phyloP scores from a whole-genome alignment of 2,113 vertebrate species.

The Dicrurus megarhynchus region DNA sequence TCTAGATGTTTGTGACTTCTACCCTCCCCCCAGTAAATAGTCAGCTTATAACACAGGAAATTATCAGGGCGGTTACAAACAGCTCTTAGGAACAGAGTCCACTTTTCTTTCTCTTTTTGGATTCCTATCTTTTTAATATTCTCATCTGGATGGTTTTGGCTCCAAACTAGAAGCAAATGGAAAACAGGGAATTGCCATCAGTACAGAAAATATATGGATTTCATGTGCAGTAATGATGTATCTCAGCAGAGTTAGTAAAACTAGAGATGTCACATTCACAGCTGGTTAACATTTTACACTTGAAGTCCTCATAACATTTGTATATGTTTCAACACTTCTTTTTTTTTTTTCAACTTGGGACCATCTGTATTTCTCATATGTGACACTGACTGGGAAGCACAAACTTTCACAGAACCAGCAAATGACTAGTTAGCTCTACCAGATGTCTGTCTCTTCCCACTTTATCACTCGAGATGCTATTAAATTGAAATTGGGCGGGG shows the following conservation, averaged over 20 bases:
- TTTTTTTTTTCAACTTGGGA: neutral
- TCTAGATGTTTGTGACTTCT: slow-evolving; percentile 26
- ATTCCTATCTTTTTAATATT: neutral
- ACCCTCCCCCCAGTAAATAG: slow-evolving; percentile 20
- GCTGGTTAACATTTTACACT: slow-evolving; percentile 53
- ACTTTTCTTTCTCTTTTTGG: neutral
- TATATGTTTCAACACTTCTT: slow-evolving; percentile 49
- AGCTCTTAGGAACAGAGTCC: neutral
- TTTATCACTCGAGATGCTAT: slow-evolving; percentile 15
- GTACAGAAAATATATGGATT: neutral
- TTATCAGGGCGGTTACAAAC: slow-evolving; percentile 43
- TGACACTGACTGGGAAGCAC: slow-evolving; percentile 49
- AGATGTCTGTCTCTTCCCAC: slow-evolving; percentile 47
- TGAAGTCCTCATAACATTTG: slow-evolving; percentile 32
- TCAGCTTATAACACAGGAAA: slow-evolving; percentile 63
- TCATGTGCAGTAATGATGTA: neutral
- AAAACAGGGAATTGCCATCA: neutral
- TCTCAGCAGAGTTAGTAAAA: slow-evolving; percentile 43
- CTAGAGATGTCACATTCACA: slow-evolving; percentile 54
- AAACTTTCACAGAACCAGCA: slow-evolving; percentile 47
- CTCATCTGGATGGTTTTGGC: neutral
- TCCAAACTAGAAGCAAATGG: neutral
- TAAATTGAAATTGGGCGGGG: slow-evolving; percentile 45
- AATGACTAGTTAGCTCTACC: slow-evolving; percentile 52
- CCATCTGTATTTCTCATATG: slow-evolving; percentile 52